These are phyloP conservation scores for Cenopis cana DNA, from an alignment of 2,888 invertebrate species.

Conservation along the genomic window DNA sequence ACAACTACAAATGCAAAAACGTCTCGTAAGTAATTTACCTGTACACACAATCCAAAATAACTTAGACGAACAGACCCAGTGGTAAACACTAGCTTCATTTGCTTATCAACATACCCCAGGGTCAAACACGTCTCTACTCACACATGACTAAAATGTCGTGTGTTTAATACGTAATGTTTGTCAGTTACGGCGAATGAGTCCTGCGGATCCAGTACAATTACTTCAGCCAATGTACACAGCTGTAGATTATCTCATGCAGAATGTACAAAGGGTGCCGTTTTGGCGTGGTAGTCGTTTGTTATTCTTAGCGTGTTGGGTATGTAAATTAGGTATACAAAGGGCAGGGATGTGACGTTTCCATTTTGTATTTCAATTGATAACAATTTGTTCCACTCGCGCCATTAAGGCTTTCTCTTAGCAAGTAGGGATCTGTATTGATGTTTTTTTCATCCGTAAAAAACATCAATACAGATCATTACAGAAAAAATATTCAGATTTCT, in stretches of 20 bases:
- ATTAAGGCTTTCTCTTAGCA: too few species aligned
- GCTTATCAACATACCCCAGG: conserved; percentile 10
- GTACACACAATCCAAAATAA: not conserved
- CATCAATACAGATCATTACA: too few species aligned
- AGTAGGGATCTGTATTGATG: too few species aligned
- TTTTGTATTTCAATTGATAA: not conserved
- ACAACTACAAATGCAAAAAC: too few species aligned
- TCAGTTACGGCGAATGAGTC: not conserved
- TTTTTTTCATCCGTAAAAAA: too few species aligned
- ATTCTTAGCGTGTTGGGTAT: not conserved
- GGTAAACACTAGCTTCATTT: not conserved
- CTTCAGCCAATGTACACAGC: conserved; percentile 19
- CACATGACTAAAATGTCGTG: not conserved
- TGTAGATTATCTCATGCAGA: conserved; percentile 16
- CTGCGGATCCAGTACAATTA: not conserved
- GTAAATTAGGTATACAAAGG: not conserved
- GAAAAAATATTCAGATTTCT: too few species aligned
- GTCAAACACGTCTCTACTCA: not conserved
- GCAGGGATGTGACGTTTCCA: not conserved
- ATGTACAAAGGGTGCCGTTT: not conserved
- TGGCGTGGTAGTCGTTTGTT: conserved; percentile 1
- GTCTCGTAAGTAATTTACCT: not conserved
- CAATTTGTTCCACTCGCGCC: not conserved
- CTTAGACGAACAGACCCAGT: not conserved
- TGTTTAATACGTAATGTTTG: not conserved